Evolutionary conservation across 2,113 vertebrate species (phyloP).

Genomic region (Corydoras sp.): DNA sequence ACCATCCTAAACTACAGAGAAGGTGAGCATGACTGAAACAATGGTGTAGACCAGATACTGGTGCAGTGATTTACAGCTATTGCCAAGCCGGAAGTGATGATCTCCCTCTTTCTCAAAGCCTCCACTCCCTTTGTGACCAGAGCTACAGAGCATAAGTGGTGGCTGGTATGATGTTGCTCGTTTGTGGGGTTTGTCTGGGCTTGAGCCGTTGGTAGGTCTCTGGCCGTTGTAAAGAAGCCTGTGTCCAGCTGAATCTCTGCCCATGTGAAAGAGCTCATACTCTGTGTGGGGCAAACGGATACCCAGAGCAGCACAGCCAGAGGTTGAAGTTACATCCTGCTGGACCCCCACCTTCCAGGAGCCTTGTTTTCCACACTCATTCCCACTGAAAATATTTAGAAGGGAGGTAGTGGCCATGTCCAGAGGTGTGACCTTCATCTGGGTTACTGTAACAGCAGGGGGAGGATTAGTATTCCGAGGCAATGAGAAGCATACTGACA

Average conservation of each 20-base stretch:
- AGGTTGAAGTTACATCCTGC: slow-evolving; percentile 79
- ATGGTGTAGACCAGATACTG: not conserved
- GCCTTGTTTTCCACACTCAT: slow-evolving; percentile 76
- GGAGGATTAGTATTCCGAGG: slow-evolving; percentile 3
- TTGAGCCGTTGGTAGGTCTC: slow-evolving; percentile 78
- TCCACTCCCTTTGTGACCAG: slow-evolving; percentile 51
- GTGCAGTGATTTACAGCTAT: slow-evolving; percentile 15
- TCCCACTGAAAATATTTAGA: slow-evolving; percentile 76
- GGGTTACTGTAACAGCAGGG: slow-evolving; percentile 65
- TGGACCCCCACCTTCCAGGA: slow-evolving; percentile 80
- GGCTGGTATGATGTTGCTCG: slow-evolving; percentile 82
- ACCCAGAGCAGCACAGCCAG: slow-evolving; percentile 76
- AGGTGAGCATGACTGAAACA: not conserved
- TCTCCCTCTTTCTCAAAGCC: slow-evolving; percentile 59
- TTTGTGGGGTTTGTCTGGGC: slow-evolving; percentile 74
- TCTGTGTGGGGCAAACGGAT: slow-evolving; percentile 82
- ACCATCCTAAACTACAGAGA: slow-evolving; percentile 8
- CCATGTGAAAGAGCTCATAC: slow-evolving; percentile 83
- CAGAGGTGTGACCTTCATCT: slow-evolving; percentile 83
- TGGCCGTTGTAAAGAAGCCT: slow-evolving; percentile 79
- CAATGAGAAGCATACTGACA: no score
- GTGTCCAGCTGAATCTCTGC: slow-evolving; percentile 67
- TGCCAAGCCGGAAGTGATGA: slow-evolving; percentile 51
- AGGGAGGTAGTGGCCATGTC: slow-evolving; percentile 75
- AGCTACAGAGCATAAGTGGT: slow-evolving; percentile 72